Conservation (phyloP, 2,113 vertebrate genomes). For the Trematocara variabile region DNA sequence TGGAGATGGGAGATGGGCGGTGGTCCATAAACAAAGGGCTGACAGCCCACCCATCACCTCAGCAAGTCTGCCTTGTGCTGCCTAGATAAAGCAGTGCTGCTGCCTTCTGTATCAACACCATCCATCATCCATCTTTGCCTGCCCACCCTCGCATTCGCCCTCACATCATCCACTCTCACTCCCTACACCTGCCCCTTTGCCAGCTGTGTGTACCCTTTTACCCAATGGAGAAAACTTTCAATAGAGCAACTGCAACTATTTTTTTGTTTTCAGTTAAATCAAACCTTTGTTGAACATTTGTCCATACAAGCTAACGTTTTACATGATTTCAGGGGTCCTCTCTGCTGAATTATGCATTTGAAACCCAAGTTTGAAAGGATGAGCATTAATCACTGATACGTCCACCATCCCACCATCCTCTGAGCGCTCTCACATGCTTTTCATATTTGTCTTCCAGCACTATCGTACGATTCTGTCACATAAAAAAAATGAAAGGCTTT, state of each 20-base stretch:
- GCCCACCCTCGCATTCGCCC: constrained; percentile 17
- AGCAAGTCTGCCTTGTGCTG: constrained; percentile 75
- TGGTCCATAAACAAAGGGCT: constrained; percentile 76
- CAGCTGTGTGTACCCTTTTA: constrained; percentile 3
- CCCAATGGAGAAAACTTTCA: neutral
- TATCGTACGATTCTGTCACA: constrained; percentile 6
- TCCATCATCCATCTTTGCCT: constrained; percentile 75
- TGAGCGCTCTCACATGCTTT: constrained; percentile 7
- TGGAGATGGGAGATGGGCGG: constrained; percentile 72
- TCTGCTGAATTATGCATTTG: constrained; percentile 24
- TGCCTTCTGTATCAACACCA: constrained; percentile 75
- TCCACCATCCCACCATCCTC: constrained; percentile 17
- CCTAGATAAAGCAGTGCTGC: constrained; percentile 74
- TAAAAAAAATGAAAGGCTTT: constrained; percentile 27
- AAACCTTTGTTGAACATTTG: neutral
- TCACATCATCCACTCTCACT: constrained; percentile 42
- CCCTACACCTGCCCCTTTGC: constrained; percentile 42
- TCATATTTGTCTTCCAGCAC: constrained; percentile 9
- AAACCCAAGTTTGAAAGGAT: constrained; percentile 21
- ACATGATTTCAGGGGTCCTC: neutral
- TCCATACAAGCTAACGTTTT: neutral
- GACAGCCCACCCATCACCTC: constrained; percentile 79
- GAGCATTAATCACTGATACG: constrained; percentile 54
- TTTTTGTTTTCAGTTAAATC: neutral
- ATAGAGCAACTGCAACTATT: neutral